phyloP scores from a whole-genome alignment of 2,888 invertebrate species.

The Metacarcinus magister region DNA sequence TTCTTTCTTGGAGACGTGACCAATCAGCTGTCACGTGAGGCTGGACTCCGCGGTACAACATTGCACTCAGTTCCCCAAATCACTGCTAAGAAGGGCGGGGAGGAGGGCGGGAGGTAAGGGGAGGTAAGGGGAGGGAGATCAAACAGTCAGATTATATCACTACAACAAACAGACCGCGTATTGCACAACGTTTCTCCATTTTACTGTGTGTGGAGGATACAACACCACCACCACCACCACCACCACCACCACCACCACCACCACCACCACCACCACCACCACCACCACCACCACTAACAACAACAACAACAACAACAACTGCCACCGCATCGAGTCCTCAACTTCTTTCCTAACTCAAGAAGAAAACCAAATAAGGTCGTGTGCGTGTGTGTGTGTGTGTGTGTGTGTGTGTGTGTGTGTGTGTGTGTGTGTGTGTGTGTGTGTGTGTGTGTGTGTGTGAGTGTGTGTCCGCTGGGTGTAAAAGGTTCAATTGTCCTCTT shows the following conservation, averaged over 20 bases:
- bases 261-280: background rate
- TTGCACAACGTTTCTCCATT: background rate
- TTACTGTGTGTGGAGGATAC: background rate
- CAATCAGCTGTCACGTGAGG: too few species aligned
- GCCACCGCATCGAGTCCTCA: too few species aligned
- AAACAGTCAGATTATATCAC: constrained; percentile 3
- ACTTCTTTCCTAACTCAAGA: too few species aligned
- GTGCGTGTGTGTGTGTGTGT: background rate
- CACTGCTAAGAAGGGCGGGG: background rate
- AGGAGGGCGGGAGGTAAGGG: background rate
- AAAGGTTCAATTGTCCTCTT: background rate
- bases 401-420: background rate
- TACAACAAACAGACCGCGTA: background rate
- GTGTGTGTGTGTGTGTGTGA: constrained; percentile 12
- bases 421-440: background rate
- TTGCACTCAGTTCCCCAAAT: too few species aligned
- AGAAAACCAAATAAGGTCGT: background rate
- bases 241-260: background rate
- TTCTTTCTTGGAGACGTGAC: too few species aligned
- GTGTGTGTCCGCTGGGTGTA: background rate
- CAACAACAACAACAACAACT: too few species aligned
- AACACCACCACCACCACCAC: background rate
- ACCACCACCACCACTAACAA: too few species aligned
- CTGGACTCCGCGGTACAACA: too few species aligned
- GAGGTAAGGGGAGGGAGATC: background rate